These are phyloP conservation scores for Cebidichthys violaceus DNA, from an alignment of 2,113 vertebrate species.

Conservation along the genomic window DNA sequence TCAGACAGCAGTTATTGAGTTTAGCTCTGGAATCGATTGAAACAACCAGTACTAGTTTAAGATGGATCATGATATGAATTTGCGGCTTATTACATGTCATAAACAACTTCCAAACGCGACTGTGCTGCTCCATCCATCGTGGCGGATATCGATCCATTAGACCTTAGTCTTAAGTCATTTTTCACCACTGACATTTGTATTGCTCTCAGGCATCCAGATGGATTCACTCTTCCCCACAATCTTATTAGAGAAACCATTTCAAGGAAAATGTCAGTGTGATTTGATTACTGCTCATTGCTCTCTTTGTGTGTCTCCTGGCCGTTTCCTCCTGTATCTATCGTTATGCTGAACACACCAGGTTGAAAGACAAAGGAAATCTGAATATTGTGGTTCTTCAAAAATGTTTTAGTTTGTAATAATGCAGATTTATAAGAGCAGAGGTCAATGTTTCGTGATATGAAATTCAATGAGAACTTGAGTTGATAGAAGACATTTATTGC, in stretches of 20 bases:
- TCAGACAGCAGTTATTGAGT: background rate
- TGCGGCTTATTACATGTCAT: background rate
- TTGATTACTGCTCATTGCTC: constrained; percentile 68
- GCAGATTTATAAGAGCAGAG: background rate
- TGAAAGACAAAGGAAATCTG: constrained; percentile 17
- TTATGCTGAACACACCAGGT: constrained; percentile 26
- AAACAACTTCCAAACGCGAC: background rate
- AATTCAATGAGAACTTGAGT: background rate
- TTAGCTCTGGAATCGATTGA: background rate
- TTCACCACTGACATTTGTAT: constrained; percentile 59
- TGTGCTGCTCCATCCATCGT: constrained; percentile 7
- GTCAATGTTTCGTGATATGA: background rate
- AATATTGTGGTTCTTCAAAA: background rate
- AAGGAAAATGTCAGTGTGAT: constrained; percentile 78
- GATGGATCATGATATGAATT: background rate
- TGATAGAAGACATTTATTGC: constrained; percentile 41
- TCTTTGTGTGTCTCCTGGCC: constrained; percentile 23
- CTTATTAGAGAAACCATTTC: constrained; percentile 80
- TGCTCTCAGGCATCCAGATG: constrained; percentile 66
- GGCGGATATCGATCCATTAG: constrained; percentile 54
- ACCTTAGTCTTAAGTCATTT: constrained; percentile 35
- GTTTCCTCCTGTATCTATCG: constrained; percentile 49
- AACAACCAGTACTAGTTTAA: background rate
- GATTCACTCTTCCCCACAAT: constrained; percentile 76
- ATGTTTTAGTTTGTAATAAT: background rate